Evolutionary conservation across 2,888 invertebrate species (phyloP), one percentile per base, ranked within the genome.

Genomic region (Macrosiphum euphorbiae): DNA sequence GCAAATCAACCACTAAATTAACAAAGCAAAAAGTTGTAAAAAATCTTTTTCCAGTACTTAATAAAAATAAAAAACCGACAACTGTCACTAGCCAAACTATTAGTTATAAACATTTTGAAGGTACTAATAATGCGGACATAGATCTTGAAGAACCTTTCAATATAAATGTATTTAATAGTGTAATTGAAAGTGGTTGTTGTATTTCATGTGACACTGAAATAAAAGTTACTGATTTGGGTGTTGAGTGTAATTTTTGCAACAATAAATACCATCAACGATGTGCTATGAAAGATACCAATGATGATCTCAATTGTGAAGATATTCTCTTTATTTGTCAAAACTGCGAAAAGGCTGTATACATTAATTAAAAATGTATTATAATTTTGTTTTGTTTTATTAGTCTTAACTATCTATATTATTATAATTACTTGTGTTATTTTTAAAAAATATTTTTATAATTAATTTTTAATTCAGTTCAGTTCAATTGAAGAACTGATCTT

Each of bases 11-110:
- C 28, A 78, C 28, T 35, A 78, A 78, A 78, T n/a, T 4, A 78
- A 78, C 67, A 78, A 78, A 78, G 35, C 47, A 86, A 86, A 47
- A 47, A 86, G 47, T 86, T 86, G 44, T 47, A 47, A 86, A 28
- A 84, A 86, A 47, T 86, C 44, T 86, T 86, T 86, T 86, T 86
- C 85, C 85, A 47, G 26, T 44, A 47, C 85, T 86, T 86, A 47
- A 86, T 86, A 47, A 86, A 86, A 86, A 47, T 26, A 86, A 47
- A 24, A 86, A 86, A 86, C 47, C 44, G 28, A 44, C 44, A 86
- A 86, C 85, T 47, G 47, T 86, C 85, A 86, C 47, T 26, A 44
- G 85, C 85, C 85, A 86, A 86, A 86, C 85, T 47, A 86, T 86
- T 86, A 44, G 26, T 86, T 86, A 86, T 47, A 10, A 86, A 10